phyloP scores from a whole-genome alignment of 2,797 vertebrate genomes.

The Arrhamphus sclerolepis region DNA sequence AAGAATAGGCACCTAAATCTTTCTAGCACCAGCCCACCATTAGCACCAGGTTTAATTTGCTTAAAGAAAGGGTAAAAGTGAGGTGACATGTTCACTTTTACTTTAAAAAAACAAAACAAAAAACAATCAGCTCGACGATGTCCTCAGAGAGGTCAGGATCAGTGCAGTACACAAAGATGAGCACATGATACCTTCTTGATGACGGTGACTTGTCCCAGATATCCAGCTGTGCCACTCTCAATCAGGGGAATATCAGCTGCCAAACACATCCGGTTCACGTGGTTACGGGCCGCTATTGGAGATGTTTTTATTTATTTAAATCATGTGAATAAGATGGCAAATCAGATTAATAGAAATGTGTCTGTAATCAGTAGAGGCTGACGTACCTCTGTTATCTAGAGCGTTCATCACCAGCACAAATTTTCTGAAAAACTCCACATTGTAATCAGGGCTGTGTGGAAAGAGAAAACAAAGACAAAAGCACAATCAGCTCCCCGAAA shows the following conservation, averaged over 20 bases:
- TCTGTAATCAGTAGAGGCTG: background rate
- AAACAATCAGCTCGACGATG: background rate
- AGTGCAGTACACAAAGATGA: too few species aligned
- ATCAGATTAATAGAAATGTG: background rate
- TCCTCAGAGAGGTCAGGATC: too few species aligned
- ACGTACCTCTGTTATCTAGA: constrained; percentile 94
- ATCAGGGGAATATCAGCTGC: constrained; percentile 96
- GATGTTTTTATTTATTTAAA: background rate
- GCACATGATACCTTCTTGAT: constrained; percentile 90
- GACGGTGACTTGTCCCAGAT: constrained; percentile 96
- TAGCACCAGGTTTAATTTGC: too few species aligned
- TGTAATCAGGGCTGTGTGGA: constrained; percentile 90
- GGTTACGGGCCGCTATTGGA: constrained; percentile 91
- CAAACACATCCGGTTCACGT: constrained; percentile 98
- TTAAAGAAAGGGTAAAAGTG: too few species aligned
- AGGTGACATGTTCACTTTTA: background rate
- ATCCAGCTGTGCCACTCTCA: constrained; percentile 96
- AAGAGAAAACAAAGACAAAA: constrained; percentile 2
- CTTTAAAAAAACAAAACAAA: too few species aligned
- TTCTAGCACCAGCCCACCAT: too few species aligned
- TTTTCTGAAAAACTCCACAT: constrained; percentile 95
- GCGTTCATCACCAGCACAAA: constrained; percentile 98
- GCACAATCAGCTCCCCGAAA: background rate
- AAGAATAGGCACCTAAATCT: too few species aligned
- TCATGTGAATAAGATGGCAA: background rate